A percentile compares a stretch with the other conserved stretches of the same genome.
These are phyloP conservation scores for Mustelus asterias DNA, from an alignment of 2,113 vertebrate genomes.

Conservation along the genomic window DNA sequence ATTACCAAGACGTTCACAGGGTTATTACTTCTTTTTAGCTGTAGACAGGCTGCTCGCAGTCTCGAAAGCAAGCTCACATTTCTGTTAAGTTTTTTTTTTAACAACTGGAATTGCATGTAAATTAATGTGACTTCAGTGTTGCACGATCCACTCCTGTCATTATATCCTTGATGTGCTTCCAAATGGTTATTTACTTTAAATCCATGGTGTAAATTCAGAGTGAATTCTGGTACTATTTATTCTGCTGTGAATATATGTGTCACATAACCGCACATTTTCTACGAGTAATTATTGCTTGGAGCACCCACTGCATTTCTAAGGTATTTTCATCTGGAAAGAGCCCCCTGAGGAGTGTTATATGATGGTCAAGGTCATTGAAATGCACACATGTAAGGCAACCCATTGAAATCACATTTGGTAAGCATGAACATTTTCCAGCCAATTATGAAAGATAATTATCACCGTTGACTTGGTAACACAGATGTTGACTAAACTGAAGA, in stretches of 20 bases:
- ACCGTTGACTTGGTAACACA: slow-evolving; percentile 34
- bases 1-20: slow-evolving; percentile 4
- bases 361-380: slow-evolving; percentile 32
- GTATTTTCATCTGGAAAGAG: slow-evolving; percentile 28
- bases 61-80: slow-evolving; percentile 20
- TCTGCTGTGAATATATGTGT: background rate
- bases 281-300: slow-evolving; percentile 23
- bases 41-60: background rate
- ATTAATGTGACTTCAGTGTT: slow-evolving; percentile 32
- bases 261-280: slow-evolving; percentile 6
- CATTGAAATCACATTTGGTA: slow-evolving; percentile 33
- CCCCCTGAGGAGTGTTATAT: slow-evolving; percentile 5
- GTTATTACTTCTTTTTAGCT: slow-evolving; percentile 22
- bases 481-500: slow-evolving; percentile 1
- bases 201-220: slow-evolving; percentile 6
- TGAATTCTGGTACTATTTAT: background rate
- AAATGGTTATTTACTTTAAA: slow-evolving; percentile 9
- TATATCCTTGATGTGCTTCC: slow-evolving; percentile 25
- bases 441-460: slow-evolving; percentile 34
- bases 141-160: background rate
- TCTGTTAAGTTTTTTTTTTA: slow-evolving; percentile 14
- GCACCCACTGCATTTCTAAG: slow-evolving; percentile 31
- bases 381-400: background rate
- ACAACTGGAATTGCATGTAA: slow-evolving; percentile 26
- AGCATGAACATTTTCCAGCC: slow-evolving; percentile 33